Conservation (phyloP, 2,113 vertebrate species). For the Prionailurus bengalensis region DNA sequence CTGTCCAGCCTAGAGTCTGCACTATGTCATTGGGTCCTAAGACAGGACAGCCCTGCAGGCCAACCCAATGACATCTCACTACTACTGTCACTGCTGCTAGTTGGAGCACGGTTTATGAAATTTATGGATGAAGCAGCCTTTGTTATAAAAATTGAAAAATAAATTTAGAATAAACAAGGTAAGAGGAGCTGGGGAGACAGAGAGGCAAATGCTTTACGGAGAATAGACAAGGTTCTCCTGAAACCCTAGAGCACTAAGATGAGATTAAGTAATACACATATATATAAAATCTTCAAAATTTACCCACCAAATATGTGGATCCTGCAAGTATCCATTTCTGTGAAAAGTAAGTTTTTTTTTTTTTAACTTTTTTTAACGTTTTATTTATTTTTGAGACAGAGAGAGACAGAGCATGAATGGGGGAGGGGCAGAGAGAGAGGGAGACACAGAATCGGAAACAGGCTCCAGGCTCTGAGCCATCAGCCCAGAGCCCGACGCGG, state of each 20-base stretch:
- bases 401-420: no score
- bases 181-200: not conserved
- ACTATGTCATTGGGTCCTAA: no score
- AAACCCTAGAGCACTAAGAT: not conserved
- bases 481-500: no score
- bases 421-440: no score
- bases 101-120: not conserved
- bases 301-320: not conserved
- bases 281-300: not conserved
- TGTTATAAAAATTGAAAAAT: not conserved
- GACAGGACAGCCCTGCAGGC: not conserved
- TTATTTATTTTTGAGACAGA: no score
- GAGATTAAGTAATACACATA: not conserved
- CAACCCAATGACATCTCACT: not conserved
- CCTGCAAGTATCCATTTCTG: not conserved
- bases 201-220: not conserved
- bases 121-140: not conserved
- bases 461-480: no score
- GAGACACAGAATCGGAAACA: no score
- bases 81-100: not conserved
- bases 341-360: not conserved
- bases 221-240: not conserved
- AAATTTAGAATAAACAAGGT: not conserved
- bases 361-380: no score
- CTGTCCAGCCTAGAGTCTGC: not conserved